Conservation (phyloP, 1,140 invertebrate genomes). For the Zaprionus ornatus region DNA sequence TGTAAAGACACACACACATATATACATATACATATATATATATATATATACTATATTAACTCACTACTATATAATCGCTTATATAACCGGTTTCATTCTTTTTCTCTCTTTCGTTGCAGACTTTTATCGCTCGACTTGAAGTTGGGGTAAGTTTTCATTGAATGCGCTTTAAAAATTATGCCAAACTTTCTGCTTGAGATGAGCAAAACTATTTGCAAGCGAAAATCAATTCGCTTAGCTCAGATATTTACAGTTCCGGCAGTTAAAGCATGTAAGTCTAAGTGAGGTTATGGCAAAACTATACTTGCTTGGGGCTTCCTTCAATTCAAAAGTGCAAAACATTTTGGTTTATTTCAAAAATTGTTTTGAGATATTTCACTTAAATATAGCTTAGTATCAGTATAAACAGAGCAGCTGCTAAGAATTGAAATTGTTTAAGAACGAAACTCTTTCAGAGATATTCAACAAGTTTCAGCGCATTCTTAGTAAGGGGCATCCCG, state of each 20-base stretch:
- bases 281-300: too few species aligned
- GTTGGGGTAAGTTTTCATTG: constrained; percentile 32
- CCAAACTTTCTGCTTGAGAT: neutral
- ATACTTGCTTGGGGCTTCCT: too few species aligned
- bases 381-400: too few species aligned
- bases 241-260: neutral
- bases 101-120: constrained; percentile 21
- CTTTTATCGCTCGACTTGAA: constrained; percentile 4
- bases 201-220: neutral
- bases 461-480: neutral
- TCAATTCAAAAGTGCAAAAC: too few species aligned
- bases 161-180: neutral
- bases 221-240: neutral
- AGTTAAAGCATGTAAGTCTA: neutral
- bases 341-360: too few species aligned
- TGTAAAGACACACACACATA: neutral
- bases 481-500: too few species aligned
- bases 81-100: neutral
- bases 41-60: neutral
- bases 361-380: too few species aligned
- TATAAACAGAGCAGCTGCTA: too few species aligned
- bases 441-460: neutral
- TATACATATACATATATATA: neutral
- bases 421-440: too few species aligned
- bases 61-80: neutral